Evolutionary conservation across 1,140 invertebrate species (phyloP), one percentile per base, ranked within the genome.

Genomic region (Piezodorus guildinii): DNA sequence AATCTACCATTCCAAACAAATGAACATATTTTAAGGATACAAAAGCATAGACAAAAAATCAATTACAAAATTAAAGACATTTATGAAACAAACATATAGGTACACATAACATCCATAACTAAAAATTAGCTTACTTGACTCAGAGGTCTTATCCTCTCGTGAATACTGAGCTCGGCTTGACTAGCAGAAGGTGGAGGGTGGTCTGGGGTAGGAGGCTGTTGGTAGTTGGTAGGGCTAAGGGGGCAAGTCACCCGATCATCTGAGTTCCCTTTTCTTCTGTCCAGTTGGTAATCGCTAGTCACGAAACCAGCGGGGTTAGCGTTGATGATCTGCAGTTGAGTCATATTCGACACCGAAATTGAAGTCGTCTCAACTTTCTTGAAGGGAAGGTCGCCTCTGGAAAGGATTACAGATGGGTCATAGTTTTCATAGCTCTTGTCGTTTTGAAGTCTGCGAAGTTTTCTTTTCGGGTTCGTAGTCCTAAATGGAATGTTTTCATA

Each of bases 131-230:
- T 79, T 73, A 93, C 90, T 84, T 92, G 88, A 76, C 88, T 91
- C 15, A 92, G 75, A 19, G 91, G 90, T 70, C 90, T 81, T 68
- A 96, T 95, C 73, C 90, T 82, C 71, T 92, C 87, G 71, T 93
- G 87, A 69, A 96, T 96, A 68, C 87, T 87, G 71, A 84, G 84
- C 74, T 92, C 87, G 0, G 94, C 93, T 69, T 92, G 89, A 68
- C 84, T 80, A 8, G 92, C 90, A n/a, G 90, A 90, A 0, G 94
- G 94, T 8, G 94, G 94, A 5, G 92, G 91, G 77, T 94, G 91
- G 71, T 96, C 92, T 0, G 93, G 92, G 4, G 92, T 96, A 0
- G 92, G 91, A 5, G 91, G 92, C 76, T 95, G 91, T 58, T 85
- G 82, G 71, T 94, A 94, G 71, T 93, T 88, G 6, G 90, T 90